Evolutionary conservation across 2,888 invertebrate species (phyloP).

Genomic region (Megaustenia siamemsis): DNA sequence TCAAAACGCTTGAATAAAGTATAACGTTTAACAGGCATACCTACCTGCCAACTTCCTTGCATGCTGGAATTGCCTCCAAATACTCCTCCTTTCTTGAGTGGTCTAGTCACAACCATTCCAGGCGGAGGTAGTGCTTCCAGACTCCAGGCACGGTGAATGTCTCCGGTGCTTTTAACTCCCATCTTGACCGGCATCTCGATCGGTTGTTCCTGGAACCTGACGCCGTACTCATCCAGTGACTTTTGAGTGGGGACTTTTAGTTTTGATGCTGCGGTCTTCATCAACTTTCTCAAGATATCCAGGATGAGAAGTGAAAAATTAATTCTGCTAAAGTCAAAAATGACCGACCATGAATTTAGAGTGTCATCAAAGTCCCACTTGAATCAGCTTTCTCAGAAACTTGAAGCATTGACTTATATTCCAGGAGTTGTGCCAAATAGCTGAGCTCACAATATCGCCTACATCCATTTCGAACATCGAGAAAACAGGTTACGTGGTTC

Average conservation of each 20-base stretch:
- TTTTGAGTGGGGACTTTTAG: background rate
- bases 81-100: slow-evolving; percentile 12
- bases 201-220: background rate
- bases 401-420: background rate
- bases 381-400: background rate
- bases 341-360: background rate
- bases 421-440: background rate
- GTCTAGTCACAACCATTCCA: background rate
- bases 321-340: background rate
- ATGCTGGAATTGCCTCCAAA: slow-evolving; percentile 19
- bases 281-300: background rate
- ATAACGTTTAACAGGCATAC: no score
- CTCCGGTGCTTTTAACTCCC: background rate
- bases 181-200: slow-evolving; percentile 13
- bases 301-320: background rate
- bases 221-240: background rate
- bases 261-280: slow-evolving; percentile 15
- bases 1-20: no score
- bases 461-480: background rate
- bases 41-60: slow-evolving; percentile 39
- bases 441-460: background rate
- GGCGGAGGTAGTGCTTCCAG: slow-evolving; percentile 19
- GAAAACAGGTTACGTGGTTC: no score
- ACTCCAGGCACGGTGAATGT: slow-evolving; percentile 24
- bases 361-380: background rate